Evolutionary conservation across 2,888 invertebrate species (phyloP).

Genomic region (Brachyopa scutellaris): DNA sequence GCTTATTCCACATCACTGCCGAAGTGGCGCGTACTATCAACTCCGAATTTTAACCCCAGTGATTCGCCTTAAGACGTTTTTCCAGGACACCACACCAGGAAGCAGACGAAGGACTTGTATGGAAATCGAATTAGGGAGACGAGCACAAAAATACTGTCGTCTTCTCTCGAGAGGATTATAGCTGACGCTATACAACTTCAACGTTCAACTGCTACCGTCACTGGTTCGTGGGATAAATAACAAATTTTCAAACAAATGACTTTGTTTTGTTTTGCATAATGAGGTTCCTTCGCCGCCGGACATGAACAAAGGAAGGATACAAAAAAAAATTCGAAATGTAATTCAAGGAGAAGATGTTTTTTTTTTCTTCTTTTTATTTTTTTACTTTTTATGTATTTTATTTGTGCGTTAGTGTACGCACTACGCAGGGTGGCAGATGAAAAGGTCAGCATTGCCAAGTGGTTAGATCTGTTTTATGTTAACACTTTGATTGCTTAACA

Average conservation of each 20-base stretch:
- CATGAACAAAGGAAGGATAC: too few species aligned
- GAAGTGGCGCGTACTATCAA: too few species aligned
- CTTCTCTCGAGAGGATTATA: constrained; percentile 19
- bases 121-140: constrained; percentile 37
- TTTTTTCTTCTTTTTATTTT: neutral
- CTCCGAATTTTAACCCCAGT: neutral
- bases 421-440: neutral
- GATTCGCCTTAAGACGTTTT: constrained; percentile 24
- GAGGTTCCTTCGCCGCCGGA: constrained; percentile 7
- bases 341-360: constrained; percentile 29
- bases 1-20: constrained; percentile 16
- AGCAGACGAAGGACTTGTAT: neutral
- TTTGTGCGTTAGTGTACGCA: too few species aligned
- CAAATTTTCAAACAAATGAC: constrained; percentile 56
- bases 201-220: too few species aligned
- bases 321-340: too few species aligned
- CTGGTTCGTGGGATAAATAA: constrained; percentile 15
- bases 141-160: neutral
- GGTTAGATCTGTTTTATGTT: neutral
- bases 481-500: neutral
- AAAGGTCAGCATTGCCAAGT: constrained; percentile 16
- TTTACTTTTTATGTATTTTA: too few species aligned
- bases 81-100: neutral
- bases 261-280: constrained; percentile 60
- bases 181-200: neutral